These are phyloP conservation scores for Cristatella mucedo DNA, from an alignment of 2,888 invertebrate genomes.

Conservation along the genomic window DNA sequence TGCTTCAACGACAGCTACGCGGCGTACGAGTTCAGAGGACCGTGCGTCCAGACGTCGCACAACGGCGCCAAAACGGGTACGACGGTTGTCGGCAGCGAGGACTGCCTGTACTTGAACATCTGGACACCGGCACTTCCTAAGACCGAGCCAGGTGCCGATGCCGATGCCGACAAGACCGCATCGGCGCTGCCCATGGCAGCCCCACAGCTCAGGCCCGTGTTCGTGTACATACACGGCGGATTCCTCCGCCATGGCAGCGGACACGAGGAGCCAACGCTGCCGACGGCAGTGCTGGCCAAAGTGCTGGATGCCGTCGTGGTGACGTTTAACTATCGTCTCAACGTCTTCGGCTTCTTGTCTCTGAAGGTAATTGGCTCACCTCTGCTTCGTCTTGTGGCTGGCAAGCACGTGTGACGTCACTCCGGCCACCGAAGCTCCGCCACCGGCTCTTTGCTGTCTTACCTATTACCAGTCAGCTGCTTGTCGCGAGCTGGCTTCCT, in stretches of 20 bases:
- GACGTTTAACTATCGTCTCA: conserved; percentile 63
- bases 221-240: conserved; percentile 7
- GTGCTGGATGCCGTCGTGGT: conserved; percentile 68
- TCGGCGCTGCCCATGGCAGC: too few relatives aligned
- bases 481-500: too few relatives aligned
- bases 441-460: too few relatives aligned
- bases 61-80: neutral
- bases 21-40: conserved; percentile 1
- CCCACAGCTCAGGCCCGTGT: neutral
- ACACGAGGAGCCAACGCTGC: conserved; percentile 35
- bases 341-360: conserved; percentile 59
- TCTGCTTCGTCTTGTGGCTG: conserved; percentile 53
- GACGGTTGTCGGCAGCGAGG: conserved; percentile 16
- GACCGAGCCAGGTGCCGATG: too few relatives aligned
- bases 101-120: conserved; percentile 25
- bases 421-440: too few relatives aligned
- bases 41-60: conserved; percentile 1
- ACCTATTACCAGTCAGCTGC: too few relatives aligned
- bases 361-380: conserved; percentile 35
- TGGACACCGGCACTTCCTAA: conserved; percentile 27
- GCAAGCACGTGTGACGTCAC: conserved; percentile 53
- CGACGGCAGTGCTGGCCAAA: conserved; percentile 58
- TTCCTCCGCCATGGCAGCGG: conserved; percentile 5
- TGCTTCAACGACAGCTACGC: neutral
- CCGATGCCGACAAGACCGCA: too few relatives aligned